Base-by-base conservation (phyloP, 2,113 vertebrate genomes). In the Physeter macrocephalus region DNA sequence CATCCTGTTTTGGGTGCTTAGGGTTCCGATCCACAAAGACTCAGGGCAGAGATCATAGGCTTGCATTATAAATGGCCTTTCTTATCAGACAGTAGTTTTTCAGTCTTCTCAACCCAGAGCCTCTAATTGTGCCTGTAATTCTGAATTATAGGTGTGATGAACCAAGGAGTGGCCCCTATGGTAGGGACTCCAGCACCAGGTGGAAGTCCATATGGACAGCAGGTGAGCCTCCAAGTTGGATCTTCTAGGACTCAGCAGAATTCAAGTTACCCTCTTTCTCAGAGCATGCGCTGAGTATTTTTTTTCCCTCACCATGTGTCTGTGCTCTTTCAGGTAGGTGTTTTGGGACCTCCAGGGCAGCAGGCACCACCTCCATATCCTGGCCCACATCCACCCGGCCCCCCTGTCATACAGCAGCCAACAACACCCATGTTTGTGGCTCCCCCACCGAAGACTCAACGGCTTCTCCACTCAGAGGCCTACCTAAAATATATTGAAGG, bases 401-500 rank as follows among this genome's bases (percentile, higher is more conserved):
- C 99, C 92, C 99, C 99, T 1, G 98, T 99, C 2, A 98, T 99
- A 93, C 99, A 99, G 87, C 99, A 99, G 98, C 99, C 99, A 23
- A 99, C 99, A 74, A 99, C 99, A 1, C 99, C 99, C 2, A 98
- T 99, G 98, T 99, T 99, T 72, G 99, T 99, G 85, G 99, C 99
- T 93, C 99, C 99, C 23, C 99, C 99, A 95, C 99, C 99, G 93
- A 99, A 99, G 98, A 99, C 99, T 74, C 99, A 99, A 95, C 99
- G 99, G 88, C 99, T 99, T 96, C 99, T 99, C 62, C 99, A 99
- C 95, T 99, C 99, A 25, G 99, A 99, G 97, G 99, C 99, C 14
- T 99, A 99, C 95, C 99, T 99, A 97, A 99, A 99, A 98, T 99
- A 99, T 82, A 99, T 99, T 0, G 99, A 99, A 98, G 99, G 99